Evolutionary conservation across 2,113 vertebrate species (phyloP), one percentile per base, ranked within the genome.

Genomic region (Cavia porcellus): DNA sequence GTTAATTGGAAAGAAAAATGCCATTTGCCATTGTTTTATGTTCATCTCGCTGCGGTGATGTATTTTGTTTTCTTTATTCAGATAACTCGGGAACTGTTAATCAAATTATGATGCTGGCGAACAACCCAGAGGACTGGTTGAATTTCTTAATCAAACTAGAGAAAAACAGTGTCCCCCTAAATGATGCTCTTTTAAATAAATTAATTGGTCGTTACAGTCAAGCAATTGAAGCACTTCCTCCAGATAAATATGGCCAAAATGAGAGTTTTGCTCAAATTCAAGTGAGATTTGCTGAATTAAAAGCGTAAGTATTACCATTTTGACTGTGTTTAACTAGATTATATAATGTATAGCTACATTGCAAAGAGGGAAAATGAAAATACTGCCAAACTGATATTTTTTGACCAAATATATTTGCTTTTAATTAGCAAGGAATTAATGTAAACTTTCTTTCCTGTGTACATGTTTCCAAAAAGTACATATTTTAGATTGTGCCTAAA

Each of bases 201-300:
- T 98, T 99, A 50, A 99, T 99, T 96, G 98, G 99, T 96, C 99
- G 98, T 92, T 99, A 99, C 77, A 99, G 99, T 83, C 99, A 99
- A 96, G 98, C 99, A 0, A 99, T 99, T 97, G 98, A 98, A 95
- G 99, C 98, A 0, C 98, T 99, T 87, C 99, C 99, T 50, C 98
- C 99, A 92, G 99, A 99, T 97, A 99, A 99, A 66, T 99, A 99
- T 64, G 99, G 99, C 92, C 99, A 99, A 95, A 99, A 99, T 79
- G 97, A 99, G 98, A 99, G 98, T 98, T 99, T 99, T 57, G 99
- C 99, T 98, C 98, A 98, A 90, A 99, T 99, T 97, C 98, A 99
- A 83, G 99, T 99, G 96, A 98, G 99, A 98, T 99, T 99, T 98
- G 99, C 99, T 1, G 99, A 99, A 96, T 98, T 99, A 87, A 99